Evolutionary conservation across 2,888 invertebrate species (phyloP), one percentile per base, ranked within the genome.

Genomic region (Apamea sordens): DNA sequence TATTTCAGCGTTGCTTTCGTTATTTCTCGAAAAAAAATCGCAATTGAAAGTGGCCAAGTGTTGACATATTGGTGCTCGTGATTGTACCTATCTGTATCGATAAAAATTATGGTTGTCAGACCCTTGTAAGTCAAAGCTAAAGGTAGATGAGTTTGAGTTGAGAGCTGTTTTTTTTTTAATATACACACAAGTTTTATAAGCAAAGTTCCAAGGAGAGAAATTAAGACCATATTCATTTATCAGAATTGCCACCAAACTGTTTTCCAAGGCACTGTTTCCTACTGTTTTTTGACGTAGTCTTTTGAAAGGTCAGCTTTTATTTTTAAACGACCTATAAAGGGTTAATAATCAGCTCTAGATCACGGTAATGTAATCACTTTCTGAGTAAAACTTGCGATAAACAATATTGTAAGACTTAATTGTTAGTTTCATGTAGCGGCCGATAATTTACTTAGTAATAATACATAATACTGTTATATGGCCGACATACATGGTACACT

Each of bases 401-500:
- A 73, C 67, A 15, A 56, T 77, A 73, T 76, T 82, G 75, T 74
- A 67, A 82, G 77, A 75, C 67, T 85, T 85, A 79, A 82, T 88
- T 89, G 85, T 85, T 79, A 1, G 68, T 76, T 79, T 53, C 69
- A 78, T 73, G 74, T 67, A 41, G 36, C 53, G 28, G 56, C 65
- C 21, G 78, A 84, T 89, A 86, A 84, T 85, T 83, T 86, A 83
- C 88, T 82, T 63, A 86, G 86, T 84, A 87, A 86, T 85, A 83
- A 80, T 64, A 87, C 68, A 68, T 75, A 78, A 67, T 82, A 88
- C 89, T 84, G 89, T 88, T 89, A 88, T 64, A 73, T 63, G 89
- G 59, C 86, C 88, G 70, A 89, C 75, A 76, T 89, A 71, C 64
- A 77, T 79, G 36, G 28, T n/a, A 70, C 72, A 82, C 1, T 18